These are phyloP conservation scores for Craterocephalus amniculus DNA, from an alignment of 2,797 vertebrate species.

Conservation along the genomic window DNA sequence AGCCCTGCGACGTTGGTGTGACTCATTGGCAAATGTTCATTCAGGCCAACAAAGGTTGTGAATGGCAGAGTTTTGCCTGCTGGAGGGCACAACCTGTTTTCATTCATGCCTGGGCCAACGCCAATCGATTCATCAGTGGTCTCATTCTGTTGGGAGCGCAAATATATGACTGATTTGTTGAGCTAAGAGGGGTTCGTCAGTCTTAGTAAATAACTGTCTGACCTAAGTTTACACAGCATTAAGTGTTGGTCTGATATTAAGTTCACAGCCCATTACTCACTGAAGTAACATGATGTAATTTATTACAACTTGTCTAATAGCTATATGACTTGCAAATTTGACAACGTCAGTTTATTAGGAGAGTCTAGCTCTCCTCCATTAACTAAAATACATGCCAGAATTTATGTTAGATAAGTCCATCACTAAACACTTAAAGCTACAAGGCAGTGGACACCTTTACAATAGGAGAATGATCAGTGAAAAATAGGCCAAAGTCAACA, in stretches of 20 bases:
- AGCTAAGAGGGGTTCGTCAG: not conserved
- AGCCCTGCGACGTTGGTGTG: constrained; percentile 9
- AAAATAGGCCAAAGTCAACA: too few species aligned
- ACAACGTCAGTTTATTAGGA: not conserved
- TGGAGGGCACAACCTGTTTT: constrained; percentile 14
- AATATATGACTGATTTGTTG: not conserved
- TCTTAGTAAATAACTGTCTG: not conserved
- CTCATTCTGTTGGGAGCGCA: constrained; percentile 1
- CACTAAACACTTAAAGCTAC: not conserved
- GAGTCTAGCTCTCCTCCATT: not conserved
- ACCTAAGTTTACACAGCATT: too few species aligned
- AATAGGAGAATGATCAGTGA: too few species aligned
- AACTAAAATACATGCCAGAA: not conserved
- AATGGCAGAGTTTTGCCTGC: not conserved
- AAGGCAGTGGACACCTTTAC: not conserved
- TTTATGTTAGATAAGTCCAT: not conserved
- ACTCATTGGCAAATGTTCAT: constrained; percentile 32
- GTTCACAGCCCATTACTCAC: not conserved
- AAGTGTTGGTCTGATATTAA: not conserved
- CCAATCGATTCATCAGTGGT: constrained; percentile 11
- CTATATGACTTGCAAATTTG: too few species aligned
- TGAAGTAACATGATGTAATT: not conserved
- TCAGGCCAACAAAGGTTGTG: not conserved
- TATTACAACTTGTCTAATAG: not conserved
- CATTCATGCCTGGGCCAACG: constrained; percentile 12